Evolutionary conservation across 2,888 invertebrate genomes (phyloP), one percentile per base, ranked within the genome.

Genomic region (Plebejus melissa): DNA sequence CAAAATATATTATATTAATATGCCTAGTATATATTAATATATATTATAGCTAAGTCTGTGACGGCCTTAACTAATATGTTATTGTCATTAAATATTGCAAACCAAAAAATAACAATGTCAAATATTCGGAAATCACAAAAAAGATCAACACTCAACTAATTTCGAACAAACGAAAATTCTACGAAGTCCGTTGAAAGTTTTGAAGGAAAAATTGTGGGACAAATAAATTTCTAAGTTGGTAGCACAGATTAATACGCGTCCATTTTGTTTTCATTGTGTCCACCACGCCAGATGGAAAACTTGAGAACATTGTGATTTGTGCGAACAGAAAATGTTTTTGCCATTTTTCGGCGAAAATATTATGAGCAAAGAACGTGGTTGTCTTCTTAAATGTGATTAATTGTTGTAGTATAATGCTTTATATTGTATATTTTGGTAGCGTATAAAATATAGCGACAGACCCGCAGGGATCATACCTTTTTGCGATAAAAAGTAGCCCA

Each of bases 181-280:
- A 46, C 46, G 11, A 46, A 46, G 2, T 46, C 9, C 46, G 9
- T 9, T 22, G 46, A 46, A 46, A 11, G 46, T 46, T 46, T 36
- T 16, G 4, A 13, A 32, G 32, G 13, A 65, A 65, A 58, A 58
- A 22, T 58, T 58, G 22, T 58, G n/a, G n/a, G 58, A 58, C 6
- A 58, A 65, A 60, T 60, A 65, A 65, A 32, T 36, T 65, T 7
- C 4, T 5, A 13, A 32, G 32, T 65, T 32, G 65, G 65, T 11
- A 65, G 13, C 32, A 36, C 65, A 1, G 65, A 36, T 65, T 65
- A 65, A 65, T 65, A 65, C 65, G 71, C 46, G 71, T 50, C 28
- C 72, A 54, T 72, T 54, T 72, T 54, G 54, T 50, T 72, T 72
- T 72, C 72, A 72, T 72, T 72, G 54, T 50, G 72, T 16, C 46